Evolutionary conservation across 2,888 invertebrate species (phyloP).

Genomic region (Andrena flavipes): DNA sequence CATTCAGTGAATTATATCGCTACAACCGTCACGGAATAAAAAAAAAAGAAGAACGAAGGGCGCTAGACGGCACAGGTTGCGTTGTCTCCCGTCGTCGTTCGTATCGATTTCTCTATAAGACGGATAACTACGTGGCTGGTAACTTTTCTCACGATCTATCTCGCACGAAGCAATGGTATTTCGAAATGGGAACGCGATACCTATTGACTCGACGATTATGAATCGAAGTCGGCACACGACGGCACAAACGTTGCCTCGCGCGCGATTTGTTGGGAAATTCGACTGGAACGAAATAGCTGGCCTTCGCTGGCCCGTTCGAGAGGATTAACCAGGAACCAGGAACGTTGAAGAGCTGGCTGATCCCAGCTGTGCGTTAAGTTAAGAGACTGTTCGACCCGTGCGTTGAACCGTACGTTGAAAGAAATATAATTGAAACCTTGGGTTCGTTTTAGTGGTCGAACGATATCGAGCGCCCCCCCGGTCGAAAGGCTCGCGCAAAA

Average conservation of each 20-base stretch:
- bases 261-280: conserved; percentile 19
- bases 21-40: background rate
- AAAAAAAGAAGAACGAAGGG: background rate
- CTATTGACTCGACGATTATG: conserved; percentile 54
- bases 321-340: background rate
- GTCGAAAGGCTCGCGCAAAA: conserved; percentile 4
- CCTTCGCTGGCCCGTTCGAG: background rate
- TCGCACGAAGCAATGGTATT: conserved; percentile 49
- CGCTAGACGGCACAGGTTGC: background rate
- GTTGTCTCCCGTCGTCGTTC: background rate
- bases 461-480: background rate
- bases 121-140: conserved; percentile 25
- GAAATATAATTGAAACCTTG: conserved; percentile 27
- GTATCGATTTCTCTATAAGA: conserved; percentile 16
- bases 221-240: conserved; percentile 28
- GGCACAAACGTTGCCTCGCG: background rate
- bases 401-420: background rate
- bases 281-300: background rate
- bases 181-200: conserved; percentile 59
- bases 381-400: background rate
- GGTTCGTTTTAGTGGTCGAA: background rate
- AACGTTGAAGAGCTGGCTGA: background rate
- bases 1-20: conserved; percentile 4
- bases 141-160: conserved; percentile 62
- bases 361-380: background rate